These are phyloP conservation scores for Brevipalpus yothersi DNA, from an alignment of 1,140 invertebrate genomes.

Conservation along the genomic window DNA sequence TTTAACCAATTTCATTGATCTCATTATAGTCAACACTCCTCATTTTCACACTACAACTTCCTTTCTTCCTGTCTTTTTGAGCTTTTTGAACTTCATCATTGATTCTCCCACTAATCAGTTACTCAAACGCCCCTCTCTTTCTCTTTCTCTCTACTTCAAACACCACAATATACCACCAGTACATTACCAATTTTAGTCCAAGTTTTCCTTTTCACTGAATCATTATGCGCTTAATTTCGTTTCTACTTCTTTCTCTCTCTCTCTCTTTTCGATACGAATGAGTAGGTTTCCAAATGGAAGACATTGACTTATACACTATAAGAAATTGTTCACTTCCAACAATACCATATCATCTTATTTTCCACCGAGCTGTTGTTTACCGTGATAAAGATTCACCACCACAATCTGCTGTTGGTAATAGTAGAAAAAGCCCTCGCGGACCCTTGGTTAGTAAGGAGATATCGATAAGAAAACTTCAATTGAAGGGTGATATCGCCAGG, in stretches of 20 bases:
- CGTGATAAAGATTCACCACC: neutral
- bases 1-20: neutral
- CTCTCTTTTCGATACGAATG: neutral
- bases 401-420: neutral
- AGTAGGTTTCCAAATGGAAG: slow-evolving; percentile 3
- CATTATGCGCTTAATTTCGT: neutral
- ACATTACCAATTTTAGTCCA: neutral
- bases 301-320: slow-evolving; percentile 1
- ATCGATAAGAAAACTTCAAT: neutral
- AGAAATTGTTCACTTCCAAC: slow-evolving; percentile 3
- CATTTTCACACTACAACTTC: neutral
- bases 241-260: neutral
- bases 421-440: neutral
- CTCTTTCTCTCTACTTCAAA: neutral
- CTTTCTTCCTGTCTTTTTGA: neutral
- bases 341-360: slow-evolving; percentile 1
- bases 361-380: neutral
- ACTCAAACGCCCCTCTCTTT: neutral
- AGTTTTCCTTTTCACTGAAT: too few species aligned
- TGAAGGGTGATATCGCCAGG: neutral
- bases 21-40: neutral
- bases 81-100: neutral
- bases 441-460: neutral
- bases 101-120: neutral
- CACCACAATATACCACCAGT: neutral